phyloP scores from a whole-genome alignment of 2,113 vertebrate species.

The Zosterops pallidus region DNA sequence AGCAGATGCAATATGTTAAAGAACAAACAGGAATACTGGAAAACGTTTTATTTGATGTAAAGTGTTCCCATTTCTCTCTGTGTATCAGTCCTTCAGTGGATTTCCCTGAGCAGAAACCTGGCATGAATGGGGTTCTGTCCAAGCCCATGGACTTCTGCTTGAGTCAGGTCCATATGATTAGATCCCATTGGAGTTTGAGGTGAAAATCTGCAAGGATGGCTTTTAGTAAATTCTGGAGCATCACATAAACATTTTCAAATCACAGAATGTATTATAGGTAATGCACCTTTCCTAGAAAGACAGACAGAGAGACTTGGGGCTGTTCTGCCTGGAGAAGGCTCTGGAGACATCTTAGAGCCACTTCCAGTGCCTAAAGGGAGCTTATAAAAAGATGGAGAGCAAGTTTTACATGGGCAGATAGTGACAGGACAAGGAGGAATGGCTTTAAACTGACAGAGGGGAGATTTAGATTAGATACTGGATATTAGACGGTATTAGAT shows the following conservation, averaged over 20 bases:
- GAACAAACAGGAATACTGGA: background rate
- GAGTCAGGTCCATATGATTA: background rate
- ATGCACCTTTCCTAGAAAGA: background rate
- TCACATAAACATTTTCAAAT: background rate
- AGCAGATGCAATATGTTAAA: background rate
- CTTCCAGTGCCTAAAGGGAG: background rate
- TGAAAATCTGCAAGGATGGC: background rate
- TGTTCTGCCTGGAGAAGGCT: background rate
- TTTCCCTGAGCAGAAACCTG: background rate
- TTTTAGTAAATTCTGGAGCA: background rate
- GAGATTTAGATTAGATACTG: background rate
- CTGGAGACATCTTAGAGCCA: background rate
- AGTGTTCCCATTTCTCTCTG: background rate
- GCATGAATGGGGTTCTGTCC: background rate
- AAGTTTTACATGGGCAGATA: background rate
- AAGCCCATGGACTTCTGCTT: fast-evolving
- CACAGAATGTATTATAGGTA: background rate
- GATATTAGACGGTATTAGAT: background rate
- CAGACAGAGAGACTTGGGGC: too few species aligned
- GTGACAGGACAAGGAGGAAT: background rate
- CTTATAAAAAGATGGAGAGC: background rate
- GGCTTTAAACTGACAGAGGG: background rate
- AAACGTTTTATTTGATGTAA: background rate
- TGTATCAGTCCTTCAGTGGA: background rate
- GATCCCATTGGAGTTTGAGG: background rate